Conservation (phyloP, 2,113 vertebrate species). For the Ginglymostoma cirratum region DNA sequence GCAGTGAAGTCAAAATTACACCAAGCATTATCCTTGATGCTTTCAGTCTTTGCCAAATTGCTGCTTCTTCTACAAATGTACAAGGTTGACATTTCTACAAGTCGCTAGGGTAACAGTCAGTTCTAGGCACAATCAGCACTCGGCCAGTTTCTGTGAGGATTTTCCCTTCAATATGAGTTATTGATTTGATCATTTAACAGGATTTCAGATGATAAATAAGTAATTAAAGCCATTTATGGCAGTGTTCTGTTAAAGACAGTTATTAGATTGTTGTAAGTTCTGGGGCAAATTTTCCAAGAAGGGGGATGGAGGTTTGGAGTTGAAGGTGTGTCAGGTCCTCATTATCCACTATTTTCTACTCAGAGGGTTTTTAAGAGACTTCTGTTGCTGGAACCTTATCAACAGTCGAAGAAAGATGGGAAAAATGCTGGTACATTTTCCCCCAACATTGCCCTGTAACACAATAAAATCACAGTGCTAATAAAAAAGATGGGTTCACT, state of each 20-base stretch:
- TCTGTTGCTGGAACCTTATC: neutral
- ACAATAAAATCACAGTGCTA: neutral
- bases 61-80: neutral
- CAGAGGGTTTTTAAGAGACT: neutral
- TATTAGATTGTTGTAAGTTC: neutral
- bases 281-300: neutral
- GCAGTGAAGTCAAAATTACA: slow-evolving; percentile 3
- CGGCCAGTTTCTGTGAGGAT: neutral
- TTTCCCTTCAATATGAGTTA: neutral
- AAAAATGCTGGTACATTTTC: neutral
- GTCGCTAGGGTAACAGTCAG: neutral
- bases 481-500: neutral
- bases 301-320: neutral
- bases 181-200: neutral
- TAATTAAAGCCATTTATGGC: neutral
- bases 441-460: neutral
- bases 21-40: neutral
- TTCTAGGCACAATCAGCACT: neutral
- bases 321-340: neutral
- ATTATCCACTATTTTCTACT: neutral
- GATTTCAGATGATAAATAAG: neutral
- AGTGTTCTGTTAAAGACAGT: neutral
- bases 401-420: neutral
- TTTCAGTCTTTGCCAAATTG: slow-evolving; percentile 8
- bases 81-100: neutral